phyloP scores from a whole-genome alignment of 2,888 invertebrate species.

The Elmis aenea region DNA sequence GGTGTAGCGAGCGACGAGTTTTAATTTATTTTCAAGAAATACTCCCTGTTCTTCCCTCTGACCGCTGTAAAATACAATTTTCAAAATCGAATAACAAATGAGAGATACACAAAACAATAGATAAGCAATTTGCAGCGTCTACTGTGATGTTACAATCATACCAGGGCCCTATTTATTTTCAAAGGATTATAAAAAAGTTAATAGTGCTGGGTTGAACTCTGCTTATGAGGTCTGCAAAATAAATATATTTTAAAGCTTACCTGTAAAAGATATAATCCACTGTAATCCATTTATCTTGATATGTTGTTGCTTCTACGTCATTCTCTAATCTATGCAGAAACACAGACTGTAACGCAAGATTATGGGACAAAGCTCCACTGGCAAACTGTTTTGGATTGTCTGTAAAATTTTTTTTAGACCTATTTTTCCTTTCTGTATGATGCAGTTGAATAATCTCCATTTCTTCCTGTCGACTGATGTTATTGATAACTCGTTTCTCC shows the following conservation, averaged over 20 bases:
- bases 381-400: conserved; percentile 49
- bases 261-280: conserved; percentile 92
- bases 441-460: conserved; percentile 37
- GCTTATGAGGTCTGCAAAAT: too few species aligned
- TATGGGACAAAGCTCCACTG: conserved; percentile 60
- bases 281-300: conserved; percentile 68
- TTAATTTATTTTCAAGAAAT: conserved; percentile 48
- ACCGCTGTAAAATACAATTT: conserved; percentile 31
- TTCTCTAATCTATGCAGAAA: conserved; percentile 54
- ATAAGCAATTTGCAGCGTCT: too few species aligned
- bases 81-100: too few species aligned
- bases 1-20: conserved; percentile 57
- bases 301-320: conserved; percentile 65
- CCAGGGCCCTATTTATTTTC: too few species aligned
- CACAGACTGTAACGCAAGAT: conserved; percentile 63
- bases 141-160: too few species aligned
- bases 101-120: too few species aligned
- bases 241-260: too few species aligned
- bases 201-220: too few species aligned
- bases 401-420: too few species aligned
- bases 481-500: conserved; percentile 24
- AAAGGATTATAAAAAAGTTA: conserved; percentile 6
- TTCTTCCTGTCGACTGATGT: conserved; percentile 30
- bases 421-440: conserved; percentile 21
- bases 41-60: conserved; percentile 22